These are phyloP conservation scores for Drosophila nigrodunni DNA, from an alignment of 1,140 invertebrate genomes.

Conservation along the genomic window DNA sequence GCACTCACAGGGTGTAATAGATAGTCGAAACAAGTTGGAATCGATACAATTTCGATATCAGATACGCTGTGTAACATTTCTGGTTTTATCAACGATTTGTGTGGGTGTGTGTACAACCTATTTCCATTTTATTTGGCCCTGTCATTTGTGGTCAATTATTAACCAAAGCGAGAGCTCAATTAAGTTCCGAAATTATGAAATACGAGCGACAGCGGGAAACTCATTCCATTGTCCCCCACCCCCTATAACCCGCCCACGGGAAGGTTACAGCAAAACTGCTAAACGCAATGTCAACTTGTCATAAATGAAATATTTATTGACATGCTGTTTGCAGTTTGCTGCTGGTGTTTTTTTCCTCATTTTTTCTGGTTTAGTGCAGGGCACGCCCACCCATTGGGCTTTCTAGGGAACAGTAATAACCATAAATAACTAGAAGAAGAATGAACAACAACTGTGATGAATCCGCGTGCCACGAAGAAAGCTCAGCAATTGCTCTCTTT, in stretches of 20 bases:
- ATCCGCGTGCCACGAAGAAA: slow-evolving; percentile 2
- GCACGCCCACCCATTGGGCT: slow-evolving; percentile 9
- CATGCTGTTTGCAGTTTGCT: slow-evolving; percentile 18
- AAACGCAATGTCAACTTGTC: slow-evolving; percentile 61
- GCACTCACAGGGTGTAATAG: slow-evolving; percentile 35
- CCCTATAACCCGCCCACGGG: not conserved
- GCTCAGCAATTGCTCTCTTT: not conserved
- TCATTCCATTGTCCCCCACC: slow-evolving; percentile 12
- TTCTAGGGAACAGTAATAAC: slow-evolving; percentile 35
- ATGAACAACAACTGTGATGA: slow-evolving; percentile 17
- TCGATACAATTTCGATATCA: slow-evolving; percentile 1
- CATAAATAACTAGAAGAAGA: slow-evolving; percentile 45
- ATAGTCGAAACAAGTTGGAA: slow-evolving; percentile 13
- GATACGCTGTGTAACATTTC: not conserved
- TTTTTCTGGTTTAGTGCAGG: slow-evolving; percentile 6
- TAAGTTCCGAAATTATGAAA: slow-evolving; percentile 55
- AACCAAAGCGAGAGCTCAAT: slow-evolving; percentile 52
- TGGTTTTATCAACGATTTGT: not conserved
- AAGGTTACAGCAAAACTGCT: slow-evolving; percentile 25
- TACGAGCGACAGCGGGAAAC: slow-evolving; percentile 1
- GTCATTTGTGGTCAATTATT: slow-evolving; percentile 41
- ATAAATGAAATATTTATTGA: slow-evolving; percentile 77
- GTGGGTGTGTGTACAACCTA: not conserved
- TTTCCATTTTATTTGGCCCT: not conserved
- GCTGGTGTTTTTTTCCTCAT: slow-evolving; percentile 10